phyloP scores from a whole-genome alignment of 2,113 vertebrate genomes.

The Amphiprion ocellaris region DNA sequence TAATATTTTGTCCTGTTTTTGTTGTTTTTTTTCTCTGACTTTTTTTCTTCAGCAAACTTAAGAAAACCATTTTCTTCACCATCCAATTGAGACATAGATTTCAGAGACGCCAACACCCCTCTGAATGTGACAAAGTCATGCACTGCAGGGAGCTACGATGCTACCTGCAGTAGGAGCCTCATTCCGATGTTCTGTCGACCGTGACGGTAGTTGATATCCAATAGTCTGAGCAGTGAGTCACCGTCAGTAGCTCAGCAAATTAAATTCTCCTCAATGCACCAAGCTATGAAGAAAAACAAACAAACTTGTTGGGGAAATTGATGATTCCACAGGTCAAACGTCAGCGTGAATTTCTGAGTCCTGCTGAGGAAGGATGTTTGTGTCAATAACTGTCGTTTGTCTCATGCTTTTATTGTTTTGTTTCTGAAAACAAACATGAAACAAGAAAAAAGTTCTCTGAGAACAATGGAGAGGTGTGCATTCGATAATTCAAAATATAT shows the following conservation, averaged over 20 bases:
- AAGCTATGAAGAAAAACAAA: constrained; percentile 28
- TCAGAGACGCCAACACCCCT: neutral
- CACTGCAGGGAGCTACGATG: neutral
- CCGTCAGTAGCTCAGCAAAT: constrained; percentile 35
- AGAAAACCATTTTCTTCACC: neutral
- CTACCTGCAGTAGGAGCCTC: neutral
- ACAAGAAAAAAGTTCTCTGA: neutral
- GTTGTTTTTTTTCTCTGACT: too few species aligned
- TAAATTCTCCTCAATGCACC: constrained; percentile 30
- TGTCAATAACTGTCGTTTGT: neutral
- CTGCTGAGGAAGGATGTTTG: neutral
- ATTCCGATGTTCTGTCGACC: constrained; percentile 18
- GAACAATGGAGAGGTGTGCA: neutral
- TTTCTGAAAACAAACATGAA: neutral
- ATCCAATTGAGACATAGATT: neutral
- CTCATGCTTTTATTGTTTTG: too few species aligned
- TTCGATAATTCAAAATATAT: neutral
- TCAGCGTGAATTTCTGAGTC: constrained; percentile 22
- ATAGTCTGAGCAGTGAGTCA: constrained; percentile 20
- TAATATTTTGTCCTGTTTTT: too few species aligned
- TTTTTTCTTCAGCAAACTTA: neutral
- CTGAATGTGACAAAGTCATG: neutral
- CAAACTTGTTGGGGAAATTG: constrained; percentile 20
- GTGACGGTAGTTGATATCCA: constrained; percentile 42
- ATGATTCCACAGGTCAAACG: constrained; percentile 31